Percentiles rank a stretch among this genome's conserved stretches.
Evolutionary conservation across 37 sponge, comb jelly and placozoan genomes (phyloP).

Genomic region (Ianthella basta): DNA sequence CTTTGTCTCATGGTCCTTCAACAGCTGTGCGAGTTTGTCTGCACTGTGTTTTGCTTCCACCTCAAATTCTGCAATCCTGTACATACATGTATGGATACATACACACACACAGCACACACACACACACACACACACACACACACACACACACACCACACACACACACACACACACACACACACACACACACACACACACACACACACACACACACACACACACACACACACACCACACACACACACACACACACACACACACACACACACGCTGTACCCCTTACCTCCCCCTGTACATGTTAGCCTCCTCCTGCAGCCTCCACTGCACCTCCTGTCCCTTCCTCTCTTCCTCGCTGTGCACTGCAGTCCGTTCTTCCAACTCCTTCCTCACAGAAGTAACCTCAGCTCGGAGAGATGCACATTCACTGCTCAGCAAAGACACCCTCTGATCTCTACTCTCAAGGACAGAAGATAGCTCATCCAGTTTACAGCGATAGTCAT

Average conservation of each 20-base stretch:
- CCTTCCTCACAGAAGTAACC: background rate
- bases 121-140: background rate
- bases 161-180: too few relatives aligned
- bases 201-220: constrained; percentile 8
- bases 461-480: background rate
- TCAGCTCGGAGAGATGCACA: background rate
- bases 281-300: too few relatives aligned
- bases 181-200: constrained; percentile 8
- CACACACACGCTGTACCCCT: too few relatives aligned
- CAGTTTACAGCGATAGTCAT: constrained; percentile 13
- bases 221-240: too few relatives aligned
- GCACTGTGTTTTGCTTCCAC: background rate
- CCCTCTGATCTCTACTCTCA: background rate
- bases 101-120: background rate
- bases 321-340: background rate
- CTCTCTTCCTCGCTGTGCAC: background rate
- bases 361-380: background rate
- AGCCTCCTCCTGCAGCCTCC: background rate
- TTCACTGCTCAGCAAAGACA: background rate
- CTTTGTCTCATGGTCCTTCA: background rate
- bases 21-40: background rate
- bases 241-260: too few relatives aligned
- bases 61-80: constrained; percentile 6
- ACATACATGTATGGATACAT: background rate
- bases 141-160: background rate